Evolutionary conservation across 2,888 invertebrate species (phyloP), one percentile per base, ranked within the genome.

Genomic region (Thumatha senex): DNA sequence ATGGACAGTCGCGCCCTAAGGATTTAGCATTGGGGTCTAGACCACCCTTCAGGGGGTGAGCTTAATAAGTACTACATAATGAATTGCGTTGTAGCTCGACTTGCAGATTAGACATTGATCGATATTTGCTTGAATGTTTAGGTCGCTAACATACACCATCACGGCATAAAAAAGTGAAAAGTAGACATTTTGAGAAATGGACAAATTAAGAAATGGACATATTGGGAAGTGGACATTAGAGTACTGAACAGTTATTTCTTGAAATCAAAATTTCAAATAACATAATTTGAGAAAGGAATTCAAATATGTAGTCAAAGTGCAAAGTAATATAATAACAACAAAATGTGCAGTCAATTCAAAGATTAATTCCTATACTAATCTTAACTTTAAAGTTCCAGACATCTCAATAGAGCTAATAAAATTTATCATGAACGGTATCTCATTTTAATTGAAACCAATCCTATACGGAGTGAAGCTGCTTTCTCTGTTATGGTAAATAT

Each of bases 1-100:
- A 56, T 56, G 54, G 48, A 54, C 51, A 67, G 60, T 79, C 78
- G 72, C 70, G 78, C 80, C 77, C 74, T 61, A 69, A 63, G 70
- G 72, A 69, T 65, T 65, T 54, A 57, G 55, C 61, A 69, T 67
- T 72, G 68, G 76, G 67, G 70, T 70, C 75, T 82, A 83, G 77
- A 76, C 76, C 72, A 71, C 80, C 80, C 78, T 76, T 60, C 46
- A 54, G 67, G 74, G 18, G 72, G 69, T 46, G 51, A 34, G 42
- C 48, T 52, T 53, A 58, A 60, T 56, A 53, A 48, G 58, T 40
- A 54, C 59, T 55, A 53, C 55, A 43, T 53, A 42, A 43, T 10
- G 31, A 31, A 31, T 31, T 7, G 31, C 31, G 31, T 31, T 31
- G 31, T 31, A 58, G 63, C 60, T 48, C 33, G 18, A 49, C 7